Evolutionary conservation across 2,797 vertebrate genomes (phyloP).

Genomic region (Arremon aurantiirostris): DNA sequence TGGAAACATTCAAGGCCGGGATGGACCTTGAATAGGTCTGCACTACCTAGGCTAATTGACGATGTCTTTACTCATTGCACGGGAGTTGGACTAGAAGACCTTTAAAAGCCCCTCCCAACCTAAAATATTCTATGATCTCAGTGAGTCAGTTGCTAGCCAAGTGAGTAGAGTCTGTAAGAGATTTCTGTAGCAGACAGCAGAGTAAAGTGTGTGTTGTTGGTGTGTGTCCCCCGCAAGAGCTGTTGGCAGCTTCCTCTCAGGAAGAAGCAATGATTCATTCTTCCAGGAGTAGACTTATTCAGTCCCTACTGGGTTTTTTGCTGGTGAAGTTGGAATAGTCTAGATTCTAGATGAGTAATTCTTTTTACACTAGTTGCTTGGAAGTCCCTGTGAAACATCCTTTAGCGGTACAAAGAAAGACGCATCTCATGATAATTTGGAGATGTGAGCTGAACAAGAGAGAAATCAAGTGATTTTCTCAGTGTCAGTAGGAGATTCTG

Average conservation of each 20-base stretch:
- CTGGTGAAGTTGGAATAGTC: not conserved
- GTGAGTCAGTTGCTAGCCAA: not conserved
- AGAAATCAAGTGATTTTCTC: not conserved
- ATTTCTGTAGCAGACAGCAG: constrained; percentile 1
- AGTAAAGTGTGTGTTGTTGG: constrained; percentile 10
- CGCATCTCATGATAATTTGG: not conserved
- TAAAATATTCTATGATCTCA: not conserved
- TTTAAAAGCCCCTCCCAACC: not conserved
- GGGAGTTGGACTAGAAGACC: not conserved
- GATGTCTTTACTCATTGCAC: not conserved
- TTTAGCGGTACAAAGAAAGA: not conserved
- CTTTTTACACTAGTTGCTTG: not conserved
- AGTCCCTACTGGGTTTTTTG: not conserved
- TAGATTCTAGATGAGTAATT: constrained; percentile 11
- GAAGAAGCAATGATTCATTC: constrained; percentile 42
- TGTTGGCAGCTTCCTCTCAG: constrained; percentile 30
- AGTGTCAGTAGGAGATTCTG: not conserved
- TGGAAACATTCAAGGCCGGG: not conserved
- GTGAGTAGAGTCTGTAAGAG: not conserved
- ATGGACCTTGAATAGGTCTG: not conserved
- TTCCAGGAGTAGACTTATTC: constrained; percentile 14
- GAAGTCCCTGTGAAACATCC: not conserved
- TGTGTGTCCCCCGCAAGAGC: not conserved
- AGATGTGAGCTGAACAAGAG: not conserved
- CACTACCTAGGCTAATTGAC: not conserved